Evolutionary conservation across 1,140 invertebrate genomes (phyloP).

Genomic region (Cydia amplana): DNA sequence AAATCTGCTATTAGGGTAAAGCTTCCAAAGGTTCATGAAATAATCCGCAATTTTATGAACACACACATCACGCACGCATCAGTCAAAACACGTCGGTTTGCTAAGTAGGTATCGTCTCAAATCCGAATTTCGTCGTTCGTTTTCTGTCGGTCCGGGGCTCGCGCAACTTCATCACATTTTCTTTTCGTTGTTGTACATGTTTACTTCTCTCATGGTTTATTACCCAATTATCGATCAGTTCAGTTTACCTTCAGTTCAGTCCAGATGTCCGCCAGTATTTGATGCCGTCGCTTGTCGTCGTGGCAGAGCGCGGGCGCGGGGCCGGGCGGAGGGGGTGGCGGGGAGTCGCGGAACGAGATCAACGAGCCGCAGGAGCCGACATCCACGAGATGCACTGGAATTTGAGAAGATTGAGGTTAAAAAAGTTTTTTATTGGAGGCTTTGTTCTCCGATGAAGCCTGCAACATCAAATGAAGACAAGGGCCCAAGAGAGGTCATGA

Average conservation of each 20-base stretch:
- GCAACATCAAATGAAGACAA: too few species aligned
- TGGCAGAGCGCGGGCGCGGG: conserved; percentile 75
- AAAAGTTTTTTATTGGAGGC: not conserved
- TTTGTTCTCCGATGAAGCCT: not conserved
- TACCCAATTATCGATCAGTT: not conserved
- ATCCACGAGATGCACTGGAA: conserved; percentile 70
- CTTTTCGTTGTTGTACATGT: not conserved
- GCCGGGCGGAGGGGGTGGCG: conserved; percentile 58
- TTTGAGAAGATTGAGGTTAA: conserved; percentile 5
- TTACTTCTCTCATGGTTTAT: not conserved
- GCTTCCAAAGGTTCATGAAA: not conserved
- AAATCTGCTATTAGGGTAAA: too few species aligned
- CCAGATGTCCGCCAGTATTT: conserved; percentile 81
- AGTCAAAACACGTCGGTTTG: too few species aligned
- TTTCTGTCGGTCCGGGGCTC: too few species aligned
- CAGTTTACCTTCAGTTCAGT: conserved; percentile 78
- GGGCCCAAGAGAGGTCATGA: too few species aligned
- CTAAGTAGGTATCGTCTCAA: too few species aligned
- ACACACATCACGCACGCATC: too few species aligned
- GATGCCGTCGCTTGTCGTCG: conserved; percentile 81
- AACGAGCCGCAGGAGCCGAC: conserved; percentile 70
- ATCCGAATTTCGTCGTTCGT: too few species aligned
- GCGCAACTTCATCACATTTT: too few species aligned
- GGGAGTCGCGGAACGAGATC: conserved; percentile 69
- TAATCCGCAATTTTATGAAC: not conserved